Base-by-base conservation (phyloP, 2,797 vertebrate species). In the Pteropus rufus region DNA sequence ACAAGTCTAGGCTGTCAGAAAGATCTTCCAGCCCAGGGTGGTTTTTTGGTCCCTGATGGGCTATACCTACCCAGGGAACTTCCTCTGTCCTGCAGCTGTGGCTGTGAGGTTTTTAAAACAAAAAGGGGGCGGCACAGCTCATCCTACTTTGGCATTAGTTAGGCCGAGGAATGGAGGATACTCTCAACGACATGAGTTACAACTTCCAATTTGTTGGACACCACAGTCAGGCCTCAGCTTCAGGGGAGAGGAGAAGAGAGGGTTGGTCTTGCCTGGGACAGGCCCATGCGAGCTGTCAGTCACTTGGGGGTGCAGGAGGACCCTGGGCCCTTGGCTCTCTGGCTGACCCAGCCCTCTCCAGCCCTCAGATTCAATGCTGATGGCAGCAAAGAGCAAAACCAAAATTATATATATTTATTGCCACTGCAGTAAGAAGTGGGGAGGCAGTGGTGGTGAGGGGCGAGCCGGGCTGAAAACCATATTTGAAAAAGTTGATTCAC, bases 121-220 rank as follows among this genome's bases (percentile, higher is more conserved):
- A 26, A 93, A 91, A 77, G 26, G 7, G 2, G 56, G 5, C 16
- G 41, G 29, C 6, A 1, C 89, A 67, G 29, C 49, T 46, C 60
- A 76, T 94, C 67, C 1, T 81, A 58, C 93, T 96, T 94, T 84
- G 96, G 94, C 95, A 96, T 97, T 84, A 94, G 97, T 96, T 98
- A 89, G 97, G 98, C 96, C 81, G 97, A 98, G 96, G 26, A 92
- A 49, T 49, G 92, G 98, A 85, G 93, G 98, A 98, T 94, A 1
- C 83, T 5, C 96, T 98, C 97, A 95, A 0, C 46, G 92, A 95
- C 88, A 92, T 98, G 98, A 98, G 98, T 98, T 98, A 93, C 97
- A 99, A 98, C 98, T 95, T 99, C 97, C 98, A 98, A 95, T 99
- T 99, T 99, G 98, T 98, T 98, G 98, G 98, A 98, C 98, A 98